Evolutionary conservation across 2,797 vertebrate species (phyloP), one percentile per base, ranked within the genome.

Genomic region (Pelodytes ibericus): DNA sequence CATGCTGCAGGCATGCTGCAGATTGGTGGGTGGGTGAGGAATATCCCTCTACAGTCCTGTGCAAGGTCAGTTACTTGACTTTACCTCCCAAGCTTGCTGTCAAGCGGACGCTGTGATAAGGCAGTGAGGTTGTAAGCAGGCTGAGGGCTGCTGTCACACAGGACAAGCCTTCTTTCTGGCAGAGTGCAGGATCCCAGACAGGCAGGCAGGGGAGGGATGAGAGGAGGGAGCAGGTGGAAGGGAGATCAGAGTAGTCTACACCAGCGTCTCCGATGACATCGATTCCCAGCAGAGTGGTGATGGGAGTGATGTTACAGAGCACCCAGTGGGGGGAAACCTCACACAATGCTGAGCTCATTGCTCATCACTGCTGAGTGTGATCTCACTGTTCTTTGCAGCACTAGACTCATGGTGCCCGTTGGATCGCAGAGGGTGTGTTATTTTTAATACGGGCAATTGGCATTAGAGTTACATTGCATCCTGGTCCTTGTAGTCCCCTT

Each of bases 1-100:
- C 24, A 47, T 59, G 47, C 77, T 81, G 81, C 74, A 69, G 85
- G 84, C 87, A 87, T 83, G 53, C 60, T 77, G 74, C 63, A 51
- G 61, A 24, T 6, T 65, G 27, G 15, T 16, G 72, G 62, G 61
- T 57, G 60, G 8, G 18, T 16, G 29, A 24, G 24, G 18, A 67
- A 36, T 16, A 15, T 4, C 49, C 39, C 18, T 53, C 63, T 59
- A 20, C 59, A 72, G 71, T 58, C 57, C 74, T 33, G 33, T 31
- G 57, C 75, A 65, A 77, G 75, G 68, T 71, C 68, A 77, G 20
- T 39, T 8, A n/a, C n/a, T 56, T 44, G 57, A 36, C 39, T 59
- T 57, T 29, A 63, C 58, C 60, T 26, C 39, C 58, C 30, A 2
- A 58, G 72, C 18, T 44, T 66, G 65, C 74, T 72, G 69, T 78